phyloP scores from a whole-genome alignment of 2,113 vertebrate species.

The Talpa occidentalis region DNA sequence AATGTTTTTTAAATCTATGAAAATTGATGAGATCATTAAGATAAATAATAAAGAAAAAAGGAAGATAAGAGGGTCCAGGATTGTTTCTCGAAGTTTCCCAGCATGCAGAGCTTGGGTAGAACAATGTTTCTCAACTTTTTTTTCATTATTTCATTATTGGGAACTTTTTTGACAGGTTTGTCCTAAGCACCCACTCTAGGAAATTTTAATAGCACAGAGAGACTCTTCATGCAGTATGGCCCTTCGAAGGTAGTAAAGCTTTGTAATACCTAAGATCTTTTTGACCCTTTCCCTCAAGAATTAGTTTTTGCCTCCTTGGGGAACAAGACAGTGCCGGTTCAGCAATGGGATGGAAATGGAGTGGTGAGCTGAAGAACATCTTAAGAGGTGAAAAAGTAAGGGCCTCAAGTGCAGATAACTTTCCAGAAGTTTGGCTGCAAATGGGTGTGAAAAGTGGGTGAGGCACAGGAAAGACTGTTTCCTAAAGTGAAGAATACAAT shows the following conservation, averaged over 20 bases:
- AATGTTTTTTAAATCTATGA: slow-evolving; percentile 15
- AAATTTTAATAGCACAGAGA: not conserved
- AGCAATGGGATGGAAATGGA: not conserved
- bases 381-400: not conserved
- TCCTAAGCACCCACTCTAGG: not conserved
- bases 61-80: not conserved
- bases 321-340: not conserved
- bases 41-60: not conserved
- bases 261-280: not conserved
- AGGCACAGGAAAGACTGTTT: not conserved
- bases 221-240: not conserved
- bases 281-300: not conserved
- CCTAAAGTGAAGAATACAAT: not conserved
- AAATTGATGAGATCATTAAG: not conserved
- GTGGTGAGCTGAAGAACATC: not conserved
- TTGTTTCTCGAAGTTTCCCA: not conserved
- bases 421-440: not conserved
- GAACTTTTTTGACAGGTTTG: not conserved
- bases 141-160: not conserved
- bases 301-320: not conserved
- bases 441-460: not conserved
- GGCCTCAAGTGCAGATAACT: not conserved
- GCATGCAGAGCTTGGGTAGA: not conserved
- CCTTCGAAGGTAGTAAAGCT: not conserved
- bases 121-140: not conserved